Conservation (phyloP, 2,797 vertebrate species). For the Gymnocypris eckloni region DNA sequence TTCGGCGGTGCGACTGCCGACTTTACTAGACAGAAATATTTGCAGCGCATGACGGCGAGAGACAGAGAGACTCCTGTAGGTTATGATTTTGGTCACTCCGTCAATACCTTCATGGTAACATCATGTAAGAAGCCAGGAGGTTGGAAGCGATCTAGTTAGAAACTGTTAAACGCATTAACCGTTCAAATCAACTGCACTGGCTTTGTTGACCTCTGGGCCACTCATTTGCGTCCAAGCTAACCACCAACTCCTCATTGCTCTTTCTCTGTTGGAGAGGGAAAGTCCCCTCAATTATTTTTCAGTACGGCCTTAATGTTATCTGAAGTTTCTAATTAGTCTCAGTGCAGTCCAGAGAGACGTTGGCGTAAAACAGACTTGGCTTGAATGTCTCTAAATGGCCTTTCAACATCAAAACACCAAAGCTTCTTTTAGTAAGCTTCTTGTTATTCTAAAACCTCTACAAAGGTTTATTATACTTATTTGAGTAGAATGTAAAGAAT, state of each 20-base stretch:
- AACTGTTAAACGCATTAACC: constrained; percentile 80
- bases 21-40: constrained; percentile 65
- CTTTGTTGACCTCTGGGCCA: constrained; percentile 71
- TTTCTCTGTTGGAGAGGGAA: constrained; percentile 68
- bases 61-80: constrained; percentile 70
- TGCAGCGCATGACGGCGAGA: constrained; percentile 51
- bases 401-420: constrained; percentile 68
- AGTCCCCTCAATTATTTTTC: constrained; percentile 61
- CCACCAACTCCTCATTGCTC: constrained; percentile 74
- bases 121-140: constrained; percentile 62
- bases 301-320: constrained; percentile 62
- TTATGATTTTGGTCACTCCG: constrained; percentile 68
- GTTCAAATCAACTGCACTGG: constrained; percentile 69
- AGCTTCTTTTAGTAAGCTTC: constrained; percentile 75
- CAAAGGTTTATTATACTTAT: constrained; percentile 67
- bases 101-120: constrained; percentile 70
- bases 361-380: constrained; percentile 65
- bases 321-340: constrained; percentile 78
- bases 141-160: constrained; percentile 65
- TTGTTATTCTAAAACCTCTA: constrained; percentile 65
- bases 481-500: constrained; percentile 67
- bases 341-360: constrained; percentile 63
- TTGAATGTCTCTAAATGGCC: constrained; percentile 61
- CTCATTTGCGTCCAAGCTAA: constrained; percentile 76
- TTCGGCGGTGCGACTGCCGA: constrained; percentile 49